Conservation (phyloP, 2,888 invertebrate genomes). For the Cerceris ruficornis region DNA sequence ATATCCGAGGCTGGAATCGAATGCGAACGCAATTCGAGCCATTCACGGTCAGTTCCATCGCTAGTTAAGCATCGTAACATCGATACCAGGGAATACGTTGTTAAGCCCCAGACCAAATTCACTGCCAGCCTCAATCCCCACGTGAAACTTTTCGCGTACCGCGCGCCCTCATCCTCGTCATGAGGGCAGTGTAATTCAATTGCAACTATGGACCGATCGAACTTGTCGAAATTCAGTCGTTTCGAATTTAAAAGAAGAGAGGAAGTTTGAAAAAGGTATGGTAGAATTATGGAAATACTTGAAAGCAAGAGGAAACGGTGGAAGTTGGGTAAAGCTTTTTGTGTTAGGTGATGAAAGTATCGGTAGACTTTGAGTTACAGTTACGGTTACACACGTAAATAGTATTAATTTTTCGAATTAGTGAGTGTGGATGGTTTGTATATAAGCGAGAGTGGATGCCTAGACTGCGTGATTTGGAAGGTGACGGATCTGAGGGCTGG, state of each 20-base stretch:
- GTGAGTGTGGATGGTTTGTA: too few relatives aligned
- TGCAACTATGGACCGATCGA: conserved; percentile 55
- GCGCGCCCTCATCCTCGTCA: conserved; percentile 7
- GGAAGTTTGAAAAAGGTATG: not conserved
- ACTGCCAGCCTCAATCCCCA: conserved; percentile 39
- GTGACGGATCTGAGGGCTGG: too few relatives aligned
- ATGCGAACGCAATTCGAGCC: conserved; percentile 44
- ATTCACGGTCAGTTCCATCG: conserved; percentile 54
- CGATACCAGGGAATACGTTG: conserved; percentile 40
- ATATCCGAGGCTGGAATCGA: not conserved
- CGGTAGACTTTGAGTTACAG: too few relatives aligned
- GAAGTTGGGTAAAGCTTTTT: too few relatives aligned
- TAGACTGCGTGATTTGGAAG: too few relatives aligned
- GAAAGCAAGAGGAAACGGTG: too few relatives aligned
- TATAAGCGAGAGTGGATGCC: too few relatives aligned
- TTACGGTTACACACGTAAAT: too few relatives aligned
- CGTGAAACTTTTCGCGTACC: conserved; percentile 51
- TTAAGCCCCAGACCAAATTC: conserved; percentile 36
- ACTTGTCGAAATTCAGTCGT: conserved; percentile 38
- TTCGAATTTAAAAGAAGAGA: conserved; percentile 37
- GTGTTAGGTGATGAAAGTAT: too few relatives aligned
- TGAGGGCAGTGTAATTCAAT: conserved; percentile 54
- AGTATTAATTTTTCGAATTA: too few relatives aligned
- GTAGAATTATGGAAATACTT: too few relatives aligned
- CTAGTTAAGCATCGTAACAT: conserved; percentile 54